Percentiles rank a stretch among this genome's conserved stretches.
Evolutionary conservation across 2,113 vertebrate genomes (phyloP).

Genomic region (Erythrocebus patas): DNA sequence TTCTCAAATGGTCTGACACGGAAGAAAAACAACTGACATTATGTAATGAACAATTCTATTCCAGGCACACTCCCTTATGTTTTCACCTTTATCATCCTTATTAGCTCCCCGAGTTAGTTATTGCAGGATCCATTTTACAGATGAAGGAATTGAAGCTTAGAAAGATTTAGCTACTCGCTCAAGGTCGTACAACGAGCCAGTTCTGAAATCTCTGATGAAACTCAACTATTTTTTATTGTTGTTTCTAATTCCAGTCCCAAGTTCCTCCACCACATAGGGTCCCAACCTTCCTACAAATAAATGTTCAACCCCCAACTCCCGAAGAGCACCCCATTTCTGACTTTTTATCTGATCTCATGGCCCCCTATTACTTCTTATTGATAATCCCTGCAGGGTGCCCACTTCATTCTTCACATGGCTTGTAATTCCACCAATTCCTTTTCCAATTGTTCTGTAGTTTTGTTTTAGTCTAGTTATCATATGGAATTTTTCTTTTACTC

Average conservation of each 20-base stretch:
- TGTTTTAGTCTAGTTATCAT: background rate
- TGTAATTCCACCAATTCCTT: background rate
- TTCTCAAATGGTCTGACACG: background rate
- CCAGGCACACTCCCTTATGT: background rate
- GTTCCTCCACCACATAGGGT: background rate
- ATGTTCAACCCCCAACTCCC: background rate
- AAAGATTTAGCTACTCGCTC: background rate
- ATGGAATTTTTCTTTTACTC: background rate
- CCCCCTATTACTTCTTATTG: background rate
- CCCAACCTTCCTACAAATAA: fast-evolving
- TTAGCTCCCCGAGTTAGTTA: background rate
- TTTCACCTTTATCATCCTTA: background rate
- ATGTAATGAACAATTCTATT: fast-evolving
- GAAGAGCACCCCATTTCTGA: background rate
- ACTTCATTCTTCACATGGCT: background rate
- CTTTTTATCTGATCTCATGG: background rate
- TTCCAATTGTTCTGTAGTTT: background rate
- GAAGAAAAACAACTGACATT: background rate
- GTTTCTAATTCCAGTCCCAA: background rate
- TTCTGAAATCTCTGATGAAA: background rate
- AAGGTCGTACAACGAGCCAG: background rate
- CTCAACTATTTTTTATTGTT: too few relatives aligned
- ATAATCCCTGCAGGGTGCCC: too few relatives aligned
- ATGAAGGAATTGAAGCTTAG: background rate
- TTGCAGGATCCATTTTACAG: background rate